Base-by-base conservation (phyloP, 1,140 invertebrate genomes). In the Penaeus vannamei region DNA sequence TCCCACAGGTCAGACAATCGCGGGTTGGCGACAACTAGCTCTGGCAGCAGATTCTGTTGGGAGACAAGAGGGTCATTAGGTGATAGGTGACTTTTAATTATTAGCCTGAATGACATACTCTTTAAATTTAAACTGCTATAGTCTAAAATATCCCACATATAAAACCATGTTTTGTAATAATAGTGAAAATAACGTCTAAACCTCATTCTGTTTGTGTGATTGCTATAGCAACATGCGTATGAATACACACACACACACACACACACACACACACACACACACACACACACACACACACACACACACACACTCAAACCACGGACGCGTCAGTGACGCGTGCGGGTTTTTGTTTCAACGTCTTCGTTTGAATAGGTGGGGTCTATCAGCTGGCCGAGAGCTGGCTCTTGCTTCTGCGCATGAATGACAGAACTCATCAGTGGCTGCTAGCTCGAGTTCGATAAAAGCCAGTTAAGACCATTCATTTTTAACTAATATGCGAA, bases 1-100 rank as follows among this genome's bases (percentile, higher is more conserved):
- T 72, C 60, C 90, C 90, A 91, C 36, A 91, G 83, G 83, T 88
- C 86, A 8, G 87, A 87, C 59, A 91, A 60, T 17, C 83, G 79
- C 17, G 90, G 90, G 69, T 91, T 89, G 77, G 90, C 83, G 22
- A 89, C 83, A 12, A 91, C 86, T 53, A 91, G 86, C 64, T 89
- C 64, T 23, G 90, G 90, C 66, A 91, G 87, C 61, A 91, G 77
- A 66, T 60, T 64, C 90, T 91, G 86, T 69, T 12, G 66, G 29
- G 20, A 23, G 42, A 29, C 36, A 80, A 77, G 32, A 36, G 8
- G 83, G 32, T 2, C 53, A 26, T 85, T 42, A 46, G 20, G 20
- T 4, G n/a, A 22, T 23, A 14, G 17, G 66, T 72, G n/a, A 19
- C 32, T 72, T 14, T 72, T 72, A 19, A 14, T 72, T 26, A 72